Evolutionary conservation across 1,140 invertebrate species (phyloP).

Genomic region (Vollenhovia emeryi): DNA sequence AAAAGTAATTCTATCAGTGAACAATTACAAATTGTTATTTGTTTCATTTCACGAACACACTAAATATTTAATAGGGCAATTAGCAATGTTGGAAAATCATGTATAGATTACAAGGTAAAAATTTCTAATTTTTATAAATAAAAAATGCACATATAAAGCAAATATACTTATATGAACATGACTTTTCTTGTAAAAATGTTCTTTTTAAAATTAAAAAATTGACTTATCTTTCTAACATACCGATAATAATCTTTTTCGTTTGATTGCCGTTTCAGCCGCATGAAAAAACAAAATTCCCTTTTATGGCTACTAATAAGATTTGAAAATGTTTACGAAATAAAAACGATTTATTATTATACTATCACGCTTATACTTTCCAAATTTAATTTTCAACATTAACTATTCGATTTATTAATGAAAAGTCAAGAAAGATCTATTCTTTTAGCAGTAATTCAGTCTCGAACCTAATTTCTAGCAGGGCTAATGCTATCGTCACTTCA

Average conservation of each 20-base stretch:
- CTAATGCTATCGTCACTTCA: neutral
- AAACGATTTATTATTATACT: neutral
- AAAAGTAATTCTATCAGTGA: neutral
- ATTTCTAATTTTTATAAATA: neutral
- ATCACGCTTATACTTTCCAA: neutral
- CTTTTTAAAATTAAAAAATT: no score
- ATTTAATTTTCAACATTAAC: constrained; percentile 1
- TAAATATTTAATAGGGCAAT: neutral
- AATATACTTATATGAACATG: no score
- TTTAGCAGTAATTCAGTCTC: neutral
- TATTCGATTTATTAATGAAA: constrained; percentile 8
- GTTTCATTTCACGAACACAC: neutral
- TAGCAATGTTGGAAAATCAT: neutral
- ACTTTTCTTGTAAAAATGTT: no score
- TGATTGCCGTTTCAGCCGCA: neutral
- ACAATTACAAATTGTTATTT: neutral
- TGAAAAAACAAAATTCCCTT: neutral
- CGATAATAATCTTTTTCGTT: neutral
- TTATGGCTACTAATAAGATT: neutral
- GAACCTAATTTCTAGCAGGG: neutral
- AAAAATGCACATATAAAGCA: no score
- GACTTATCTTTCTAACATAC: no score
- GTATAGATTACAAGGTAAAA: no score
- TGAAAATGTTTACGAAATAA: neutral
- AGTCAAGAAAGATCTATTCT: neutral